Evolutionary conservation across 2,888 invertebrate genomes (phyloP), one percentile per base, ranked within the genome.

Genomic region (Heliothis peltigera): DNA sequence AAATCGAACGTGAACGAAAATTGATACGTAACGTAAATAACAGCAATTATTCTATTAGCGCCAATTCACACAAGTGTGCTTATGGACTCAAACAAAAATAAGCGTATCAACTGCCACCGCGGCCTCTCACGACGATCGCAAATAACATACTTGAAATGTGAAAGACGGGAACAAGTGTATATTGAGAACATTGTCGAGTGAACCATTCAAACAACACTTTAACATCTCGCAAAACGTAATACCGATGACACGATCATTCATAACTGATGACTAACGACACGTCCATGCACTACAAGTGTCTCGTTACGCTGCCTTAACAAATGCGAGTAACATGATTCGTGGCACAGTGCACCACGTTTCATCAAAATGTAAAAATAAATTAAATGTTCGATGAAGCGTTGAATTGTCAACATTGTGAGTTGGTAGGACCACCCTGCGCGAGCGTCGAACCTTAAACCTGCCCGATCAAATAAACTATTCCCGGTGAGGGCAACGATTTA

Each of bases 401-500:
- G 77, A 78, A 75, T 76, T 79, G 80, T 83, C 80, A 79, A 80
- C 74, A 79, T 74, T 67, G 68, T 71, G 62, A 64, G 57, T 77
- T 68, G 70, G 62, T 73, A 73, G 77, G 87, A 88, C 89, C 90
- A 90, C 89, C 89, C 85, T 74, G 83, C 65, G 68, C 85, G 87
- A 84, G 64, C 88, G 77, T 84, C 84, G 89, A 90, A 88, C 88
- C 82, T 82, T 74, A 73, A 79, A 77, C 87, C 84, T 79, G 80
- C 75, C 75, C 82, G 85, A 82, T 86, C 85, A 83, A 88, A 87
- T 86, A 88, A 89, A 90, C 87, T 86, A 87, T 87, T 89, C 85
- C 85, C 81, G 84, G 83, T 84, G 80, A 66, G 64, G 64, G 60
- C 77, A 75, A 81, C 84, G 82, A 86, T 91, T 91, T 88, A 90